Conservation (phyloP, 2,113 vertebrate genomes). For the Baryphthengus martii region DNA sequence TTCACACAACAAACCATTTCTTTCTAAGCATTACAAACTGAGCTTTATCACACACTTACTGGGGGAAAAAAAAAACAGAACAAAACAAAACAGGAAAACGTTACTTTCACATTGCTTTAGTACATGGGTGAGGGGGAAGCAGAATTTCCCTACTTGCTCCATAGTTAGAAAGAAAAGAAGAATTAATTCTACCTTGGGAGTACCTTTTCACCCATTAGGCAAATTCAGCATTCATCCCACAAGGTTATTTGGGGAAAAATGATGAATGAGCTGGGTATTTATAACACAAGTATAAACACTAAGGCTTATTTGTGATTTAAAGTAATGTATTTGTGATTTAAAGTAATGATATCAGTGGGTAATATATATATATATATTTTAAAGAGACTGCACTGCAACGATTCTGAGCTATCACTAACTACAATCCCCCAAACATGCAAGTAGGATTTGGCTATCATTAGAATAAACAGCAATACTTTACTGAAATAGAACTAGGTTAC, state of each 20-base stretch:
- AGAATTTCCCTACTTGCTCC: background rate
- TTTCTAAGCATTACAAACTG: background rate
- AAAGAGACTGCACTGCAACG: background rate
- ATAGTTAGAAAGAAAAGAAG: background rate
- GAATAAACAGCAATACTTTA: conserved; percentile 9
- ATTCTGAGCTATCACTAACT: background rate
- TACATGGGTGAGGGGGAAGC: background rate
- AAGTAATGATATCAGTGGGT: background rate
- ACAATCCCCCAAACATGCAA: background rate
- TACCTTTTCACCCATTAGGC: background rate
- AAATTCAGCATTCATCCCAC: background rate
- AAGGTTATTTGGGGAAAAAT: background rate
- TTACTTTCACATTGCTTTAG: background rate
- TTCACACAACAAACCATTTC: background rate
- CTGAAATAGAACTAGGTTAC: conserved; percentile 40
- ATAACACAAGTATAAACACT: background rate
- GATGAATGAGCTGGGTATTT: background rate
- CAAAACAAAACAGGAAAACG: background rate
- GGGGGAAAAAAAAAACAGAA: too few species aligned
- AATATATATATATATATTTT: conserved; percentile 5
- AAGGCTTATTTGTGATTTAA: background rate
- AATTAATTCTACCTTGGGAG: background rate
- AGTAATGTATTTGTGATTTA: background rate
- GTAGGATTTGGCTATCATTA: background rate
- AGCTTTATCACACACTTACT: background rate